These are phyloP conservation scores for Schmidtea mediterranea DNA, from an alignment of 1,140 invertebrate genomes.

Conservation along the genomic window DNA sequence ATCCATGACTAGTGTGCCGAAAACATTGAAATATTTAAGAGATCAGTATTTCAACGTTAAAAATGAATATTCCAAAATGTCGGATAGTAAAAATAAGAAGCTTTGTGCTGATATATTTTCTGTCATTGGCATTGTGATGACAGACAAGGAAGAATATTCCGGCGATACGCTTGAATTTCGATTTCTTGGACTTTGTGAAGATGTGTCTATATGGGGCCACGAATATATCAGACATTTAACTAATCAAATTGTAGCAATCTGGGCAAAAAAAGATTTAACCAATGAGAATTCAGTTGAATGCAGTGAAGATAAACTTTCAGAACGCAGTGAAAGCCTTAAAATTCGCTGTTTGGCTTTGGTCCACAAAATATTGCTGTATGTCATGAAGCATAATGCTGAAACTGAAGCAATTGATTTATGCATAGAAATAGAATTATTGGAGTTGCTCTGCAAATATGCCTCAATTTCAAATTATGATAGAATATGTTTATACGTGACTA, in stretches of 20 bases:
- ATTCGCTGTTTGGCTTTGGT: too few relatives aligned
- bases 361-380: too few relatives aligned
- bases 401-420: constrained; percentile 91
- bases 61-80: constrained; percentile 50
- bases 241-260: not conserved
- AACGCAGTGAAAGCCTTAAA: too few relatives aligned
- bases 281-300: too few relatives aligned
- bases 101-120: constrained; percentile 83
- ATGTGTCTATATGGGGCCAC: constrained; percentile 89
- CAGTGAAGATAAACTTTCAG: too few relatives aligned
- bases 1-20: constrained; percentile 96
- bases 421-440: constrained; percentile 78
- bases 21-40: constrained; percentile 84
- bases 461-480: constrained; percentile 48
- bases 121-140: constrained; percentile 70
- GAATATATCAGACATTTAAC: constrained; percentile 54
- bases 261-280: not conserved
- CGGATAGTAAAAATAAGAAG: constrained; percentile 26
- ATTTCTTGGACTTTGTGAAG: constrained; percentile 43
- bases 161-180: constrained; percentile 49
- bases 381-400: constrained; percentile 96
- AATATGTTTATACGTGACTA: constrained; percentile 79
- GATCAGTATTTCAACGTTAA: constrained; percentile 76
- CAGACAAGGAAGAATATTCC: constrained; percentile 48
- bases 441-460: constrained; percentile 55